Base-by-base conservation (phyloP, 2,888 invertebrate genomes). In the Xiphydria camelus region DNA sequence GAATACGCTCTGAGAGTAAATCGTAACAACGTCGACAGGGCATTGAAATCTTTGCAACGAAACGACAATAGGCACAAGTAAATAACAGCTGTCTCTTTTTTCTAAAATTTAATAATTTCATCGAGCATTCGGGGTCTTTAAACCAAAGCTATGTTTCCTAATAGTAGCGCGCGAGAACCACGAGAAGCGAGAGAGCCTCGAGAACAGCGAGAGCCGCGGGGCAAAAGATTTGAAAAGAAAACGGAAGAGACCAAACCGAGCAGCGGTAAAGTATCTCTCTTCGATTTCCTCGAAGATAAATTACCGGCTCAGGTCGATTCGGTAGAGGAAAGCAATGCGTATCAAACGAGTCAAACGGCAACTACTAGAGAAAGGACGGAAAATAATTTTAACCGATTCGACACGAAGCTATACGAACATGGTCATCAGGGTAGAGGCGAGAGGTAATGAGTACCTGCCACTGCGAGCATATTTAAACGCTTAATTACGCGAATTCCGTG, bases 221-320 rank as follows among this genome's bases (percentile, higher is more conserved):
- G 60, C 3, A 71, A 70, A 41, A 64, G 67, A 43, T 73, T 64
- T 39, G 75, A 71, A 41, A 73, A 70, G 45, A 74, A 70, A 53
- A 81, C 81, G 29, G 80, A 80, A 37, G 78, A 80, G 21, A 80
- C 84, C 4, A 91, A 89, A 72, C 91, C 91, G 1, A 86, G 88
- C 7, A 75, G 73, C 45, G 87, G 87, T 31, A 88, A 87, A 76
- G 85, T 91, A 2, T 89, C 89, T 0, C 76, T 91, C 2, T 91
- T 91, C 73, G 89, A 89, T 71, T 91, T 90, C 68, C 79, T 91
- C 5, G 90, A 91, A 68, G 86, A 89, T 62, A 91, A 91, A 76
- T 76, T 91, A 33, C 86, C 86, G 31, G 77, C 75, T n/a, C 72
- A 73, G 41, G 46, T 78, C 54, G 81, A 83, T 46, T 74, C 53